Conservation (phyloP, 2,113 vertebrate species). For the Diphyllodes magnificus region DNA sequence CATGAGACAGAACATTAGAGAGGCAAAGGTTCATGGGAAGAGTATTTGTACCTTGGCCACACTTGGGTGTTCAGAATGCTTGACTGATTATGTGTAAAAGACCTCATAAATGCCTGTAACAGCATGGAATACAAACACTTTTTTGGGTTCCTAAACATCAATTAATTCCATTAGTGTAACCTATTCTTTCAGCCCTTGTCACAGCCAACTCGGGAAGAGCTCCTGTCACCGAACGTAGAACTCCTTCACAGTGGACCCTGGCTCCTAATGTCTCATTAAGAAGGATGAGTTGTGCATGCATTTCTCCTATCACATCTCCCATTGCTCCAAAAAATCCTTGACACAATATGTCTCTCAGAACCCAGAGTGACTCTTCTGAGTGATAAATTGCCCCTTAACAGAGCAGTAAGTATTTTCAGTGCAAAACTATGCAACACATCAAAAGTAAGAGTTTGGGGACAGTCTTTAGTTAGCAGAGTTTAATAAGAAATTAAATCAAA, state of each 20-base stretch:
- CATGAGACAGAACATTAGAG: neutral
- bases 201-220: neutral
- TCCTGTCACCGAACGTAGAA: neutral
- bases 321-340: neutral
- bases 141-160: neutral
- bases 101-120: neutral
- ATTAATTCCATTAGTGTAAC: neutral
- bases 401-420: neutral
- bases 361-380: neutral
- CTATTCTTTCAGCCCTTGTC: neutral
- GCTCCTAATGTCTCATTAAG: neutral
- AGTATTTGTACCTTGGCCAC: neutral
- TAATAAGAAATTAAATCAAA: neutral
- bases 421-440: neutral
- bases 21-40: neutral
- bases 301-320: neutral
- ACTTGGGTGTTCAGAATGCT: neutral
- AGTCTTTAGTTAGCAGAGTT: neutral
- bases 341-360: neutral
- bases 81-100: neutral
- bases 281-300: neutral
- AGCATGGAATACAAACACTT: neutral
- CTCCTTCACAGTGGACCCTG: neutral
- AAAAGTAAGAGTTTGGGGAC: neutral
- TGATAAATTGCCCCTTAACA: neutral